Evolutionary conservation across 2,888 invertebrate species (phyloP), one percentile per base, ranked within the genome.

Genomic region (Orchestes rusci): DNA sequence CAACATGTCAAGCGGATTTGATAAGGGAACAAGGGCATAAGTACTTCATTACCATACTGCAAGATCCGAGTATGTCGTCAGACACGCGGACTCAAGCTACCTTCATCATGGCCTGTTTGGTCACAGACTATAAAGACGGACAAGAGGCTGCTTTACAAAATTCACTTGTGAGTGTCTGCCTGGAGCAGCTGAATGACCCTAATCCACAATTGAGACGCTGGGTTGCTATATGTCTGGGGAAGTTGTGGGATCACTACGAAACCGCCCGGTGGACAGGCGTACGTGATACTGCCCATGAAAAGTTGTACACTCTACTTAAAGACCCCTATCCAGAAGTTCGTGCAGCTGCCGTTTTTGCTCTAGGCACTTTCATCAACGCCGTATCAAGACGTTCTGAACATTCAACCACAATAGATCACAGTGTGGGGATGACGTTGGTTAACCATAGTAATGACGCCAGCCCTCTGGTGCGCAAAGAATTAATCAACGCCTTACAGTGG

Each of bases 241-340:
- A 84, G 44, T 73, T 92, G 53, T 95, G 95, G 95, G 82, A 87
- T 59, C 84, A 86, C 62, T 89, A 82, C 64, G 89, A 91, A 58
- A 80, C 81, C 60, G 88, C 88, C 4, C 77, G 90, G 53, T 96
- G 97, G 96, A 90, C 90, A 45, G 97, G 94, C 13, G 95, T 92
- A 16, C 73, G 97, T 8, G 94, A 95, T 67, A 82, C 85, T 56
- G 95, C 96, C n/a, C 94, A 95, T 68, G 96, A 96, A 67, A 95
- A 96, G 68, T 75, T 97, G 8, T 88, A 83, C 62, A 77, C 74
- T 35, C 72, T 94, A 52, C 71, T 96, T 39, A 74, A 74, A 48
- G 93, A 95, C 70, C 74, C 79, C 2, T 79, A 83, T 32, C 91
- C 96, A 1, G 95, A 96, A 76, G 94, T 89, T 34, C 76, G 97